Evolutionary conservation across 1,140 invertebrate species (phyloP).

Genomic region (Dryas iulia): DNA sequence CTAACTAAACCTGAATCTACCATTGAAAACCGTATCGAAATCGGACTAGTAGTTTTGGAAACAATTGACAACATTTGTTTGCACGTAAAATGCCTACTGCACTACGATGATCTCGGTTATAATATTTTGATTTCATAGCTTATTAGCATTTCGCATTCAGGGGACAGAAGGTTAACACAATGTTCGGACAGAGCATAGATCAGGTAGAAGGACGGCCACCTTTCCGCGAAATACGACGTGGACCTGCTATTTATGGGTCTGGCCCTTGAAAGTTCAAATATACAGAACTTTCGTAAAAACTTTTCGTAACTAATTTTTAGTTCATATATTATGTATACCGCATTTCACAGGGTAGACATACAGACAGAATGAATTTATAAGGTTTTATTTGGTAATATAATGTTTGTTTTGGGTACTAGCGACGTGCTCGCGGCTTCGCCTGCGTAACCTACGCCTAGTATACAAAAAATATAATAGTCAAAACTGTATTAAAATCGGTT

Average conservation of each 20-base stretch:
- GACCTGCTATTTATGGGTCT: slow-evolving; percentile 46
- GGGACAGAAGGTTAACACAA: slow-evolving; percentile 17
- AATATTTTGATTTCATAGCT: neutral
- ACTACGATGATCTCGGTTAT: too few species aligned
- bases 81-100: too few species aligned
- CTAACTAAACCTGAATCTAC: too few species aligned
- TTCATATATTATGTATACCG: neutral
- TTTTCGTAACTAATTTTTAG: slow-evolving; percentile 15
- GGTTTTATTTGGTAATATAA: neutral
- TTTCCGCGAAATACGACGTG: slow-evolving; percentile 52
- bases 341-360: neutral
- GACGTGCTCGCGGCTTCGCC: too few species aligned
- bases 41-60: too few species aligned
- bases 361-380: neutral
- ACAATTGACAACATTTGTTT: too few species aligned
- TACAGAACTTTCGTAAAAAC: slow-evolving; percentile 10
- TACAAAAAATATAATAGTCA: too few species aligned
- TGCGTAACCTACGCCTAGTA: too few species aligned
- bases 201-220: slow-evolving; percentile 54
- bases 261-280: slow-evolving; percentile 38
- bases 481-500: too few species aligned
- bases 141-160: neutral
- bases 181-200: slow-evolving; percentile 42
- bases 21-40: too few species aligned
- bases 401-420: too few species aligned